Evolutionary conservation across 1,140 invertebrate genomes (phyloP).

Genomic region (Drosophila nannoptera): DNA sequence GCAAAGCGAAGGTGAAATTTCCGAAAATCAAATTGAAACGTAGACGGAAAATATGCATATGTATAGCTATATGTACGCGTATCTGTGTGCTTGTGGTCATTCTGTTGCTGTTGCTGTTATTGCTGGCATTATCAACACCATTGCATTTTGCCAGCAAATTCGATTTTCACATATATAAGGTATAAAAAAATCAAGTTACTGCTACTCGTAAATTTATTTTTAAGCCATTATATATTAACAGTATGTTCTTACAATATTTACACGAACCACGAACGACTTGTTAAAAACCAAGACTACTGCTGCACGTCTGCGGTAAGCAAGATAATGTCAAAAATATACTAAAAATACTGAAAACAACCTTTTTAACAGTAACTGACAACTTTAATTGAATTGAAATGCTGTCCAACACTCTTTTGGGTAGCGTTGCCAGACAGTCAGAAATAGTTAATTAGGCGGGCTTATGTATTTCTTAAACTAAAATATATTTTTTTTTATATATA

Average conservation of each 20-base stretch:
- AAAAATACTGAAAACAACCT: slow-evolving; percentile 24
- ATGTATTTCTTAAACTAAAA: no score
- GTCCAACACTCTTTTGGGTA: slow-evolving; percentile 1
- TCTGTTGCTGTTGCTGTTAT: slow-evolving; percentile 53
- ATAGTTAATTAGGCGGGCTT: no score
- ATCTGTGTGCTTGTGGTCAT: slow-evolving; percentile 40
- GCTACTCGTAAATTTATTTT: slow-evolving; percentile 14
- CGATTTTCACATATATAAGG: slow-evolving; percentile 2
- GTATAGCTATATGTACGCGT: slow-evolving; percentile 38
- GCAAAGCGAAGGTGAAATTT: slow-evolving; percentile 75
- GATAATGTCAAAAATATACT: slow-evolving; percentile 21
- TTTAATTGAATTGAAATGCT: background rate
- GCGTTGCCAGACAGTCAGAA: slow-evolving; percentile 6
- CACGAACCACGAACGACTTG: slow-evolving; percentile 47
- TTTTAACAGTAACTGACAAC: background rate
- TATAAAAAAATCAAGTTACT: slow-evolving; percentile 6
- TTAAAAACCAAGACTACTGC: slow-evolving; percentile 36
- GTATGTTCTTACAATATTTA: slow-evolving; percentile 46
- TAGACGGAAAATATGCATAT: slow-evolving; percentile 71
- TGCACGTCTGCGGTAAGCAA: background rate
- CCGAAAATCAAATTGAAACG: slow-evolving; percentile 76
- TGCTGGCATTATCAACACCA: slow-evolving; percentile 22
- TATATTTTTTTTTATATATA: background rate
- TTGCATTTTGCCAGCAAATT: slow-evolving; percentile 2
- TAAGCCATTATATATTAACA: slow-evolving; percentile 19